Percentiles rank a stretch among this genome's conserved stretches.
These are phyloP conservation scores for Notodonta ziczac DNA, from an alignment of 2,888 invertebrate genomes.

Conservation along the genomic window DNA sequence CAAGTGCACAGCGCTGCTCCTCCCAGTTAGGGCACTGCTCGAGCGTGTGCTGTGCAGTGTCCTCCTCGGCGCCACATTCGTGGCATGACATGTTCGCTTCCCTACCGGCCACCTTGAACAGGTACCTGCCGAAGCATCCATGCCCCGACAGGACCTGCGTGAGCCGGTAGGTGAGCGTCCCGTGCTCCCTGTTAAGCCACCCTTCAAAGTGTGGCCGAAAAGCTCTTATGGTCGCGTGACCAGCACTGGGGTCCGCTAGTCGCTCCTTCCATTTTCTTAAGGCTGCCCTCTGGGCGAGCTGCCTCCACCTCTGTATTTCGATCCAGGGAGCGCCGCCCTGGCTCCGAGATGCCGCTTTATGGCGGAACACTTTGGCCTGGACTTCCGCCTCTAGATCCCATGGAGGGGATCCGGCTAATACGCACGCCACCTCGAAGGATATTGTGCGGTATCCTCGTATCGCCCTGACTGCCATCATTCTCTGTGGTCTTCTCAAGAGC, in stretches of 20 bases:
- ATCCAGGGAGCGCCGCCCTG: background rate
- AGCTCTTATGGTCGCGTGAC: background rate
- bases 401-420: constrained; percentile 10
- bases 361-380: background rate
- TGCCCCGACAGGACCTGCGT: background rate
- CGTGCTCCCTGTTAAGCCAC: background rate
- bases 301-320: background rate
- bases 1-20: background rate
- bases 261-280: background rate
- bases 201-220: background rate
- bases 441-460: constrained; percentile 13
- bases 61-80: constrained; percentile 5
- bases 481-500: background rate
- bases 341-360: background rate
- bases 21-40: constrained; percentile 6
- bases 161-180: background rate
- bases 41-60: constrained; percentile 7
- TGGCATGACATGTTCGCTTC: constrained; percentile 7
- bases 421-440: constrained; percentile 12
- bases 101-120: constrained; percentile 6
- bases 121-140: constrained; percentile 10
- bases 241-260: background rate
- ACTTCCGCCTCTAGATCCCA: constrained; percentile 15
- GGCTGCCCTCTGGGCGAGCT: background rate
- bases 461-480: background rate